A percentile compares a stretch with the other conserved stretches of the same genome.
Conservation (phyloP, 2,113 vertebrate genomes). For the Sterrhoptilus dennistouni region DNA sequence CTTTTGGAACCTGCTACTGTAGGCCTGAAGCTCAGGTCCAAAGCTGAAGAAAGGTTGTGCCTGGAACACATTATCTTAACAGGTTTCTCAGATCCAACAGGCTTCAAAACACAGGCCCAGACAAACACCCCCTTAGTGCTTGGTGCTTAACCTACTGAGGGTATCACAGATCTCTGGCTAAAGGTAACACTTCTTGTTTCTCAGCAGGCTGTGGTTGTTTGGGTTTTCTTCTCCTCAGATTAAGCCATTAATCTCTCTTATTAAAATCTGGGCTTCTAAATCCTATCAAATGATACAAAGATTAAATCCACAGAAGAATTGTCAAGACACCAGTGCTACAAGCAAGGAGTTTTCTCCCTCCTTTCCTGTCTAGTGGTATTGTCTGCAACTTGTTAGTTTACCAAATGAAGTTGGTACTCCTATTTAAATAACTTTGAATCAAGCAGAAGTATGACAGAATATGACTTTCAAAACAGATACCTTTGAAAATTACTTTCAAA, state of each 20-base stretch:
- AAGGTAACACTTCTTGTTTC: background rate
- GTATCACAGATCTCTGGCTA: background rate
- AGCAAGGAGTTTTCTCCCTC: background rate
- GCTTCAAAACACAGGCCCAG: background rate
- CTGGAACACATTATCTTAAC: background rate
- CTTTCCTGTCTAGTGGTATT: background rate
- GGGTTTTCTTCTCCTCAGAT: background rate
- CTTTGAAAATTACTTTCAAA: constrained; percentile 15
- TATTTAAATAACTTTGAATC: constrained; percentile 1
- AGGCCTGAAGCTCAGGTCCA: background rate
- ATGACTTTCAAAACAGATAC: background rate
- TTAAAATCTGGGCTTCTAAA: background rate
- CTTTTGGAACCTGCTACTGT: background rate
- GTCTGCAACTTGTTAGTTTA: background rate
- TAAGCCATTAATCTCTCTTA: background rate
- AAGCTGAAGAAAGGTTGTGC: background rate
- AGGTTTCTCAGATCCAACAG: background rate
- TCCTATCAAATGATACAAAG: background rate
- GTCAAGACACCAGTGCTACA: background rate
- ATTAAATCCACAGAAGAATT: background rate
- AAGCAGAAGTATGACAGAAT: background rate
- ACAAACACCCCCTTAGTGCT: background rate
- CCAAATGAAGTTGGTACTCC: background rate
- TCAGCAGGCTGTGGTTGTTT: background rate
- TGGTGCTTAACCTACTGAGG: background rate